A percentile compares a stretch with the other conserved stretches of the same genome.
These are phyloP conservation scores for Porites australiensis DNA, from an alignment of 64 coral and sea anemone species.

Conservation along the genomic window DNA sequence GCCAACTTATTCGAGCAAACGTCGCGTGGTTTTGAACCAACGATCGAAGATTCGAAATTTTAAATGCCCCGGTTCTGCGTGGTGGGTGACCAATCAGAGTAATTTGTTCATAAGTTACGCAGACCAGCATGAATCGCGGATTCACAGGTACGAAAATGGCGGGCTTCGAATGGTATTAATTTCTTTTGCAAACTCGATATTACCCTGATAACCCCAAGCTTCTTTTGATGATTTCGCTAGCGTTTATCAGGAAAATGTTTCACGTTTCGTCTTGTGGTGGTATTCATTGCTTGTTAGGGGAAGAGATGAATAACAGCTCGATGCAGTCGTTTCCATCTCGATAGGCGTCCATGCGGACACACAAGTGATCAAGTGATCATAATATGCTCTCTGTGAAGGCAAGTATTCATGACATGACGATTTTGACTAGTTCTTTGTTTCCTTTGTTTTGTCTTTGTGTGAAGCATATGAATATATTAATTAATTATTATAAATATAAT, in stretches of 20 bases:
- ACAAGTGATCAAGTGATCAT: no score
- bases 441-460: not conserved
- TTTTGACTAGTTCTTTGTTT: not conserved
- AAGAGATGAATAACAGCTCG: not conserved
- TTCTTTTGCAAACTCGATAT: not conserved
- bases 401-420: not conserved
- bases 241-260: no score
- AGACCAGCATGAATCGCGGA: not conserved
- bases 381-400: not conserved
- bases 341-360: no score
- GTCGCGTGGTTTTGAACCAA: conserved; percentile 11
- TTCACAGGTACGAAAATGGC: not conserved
- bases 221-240: no score
- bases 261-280: no score
- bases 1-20: not conserved
- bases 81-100: conserved; percentile 76
- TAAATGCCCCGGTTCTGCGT: conserved; percentile 45
- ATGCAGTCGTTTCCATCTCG: no score
- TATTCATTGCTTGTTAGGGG: no score
- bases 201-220: no score
- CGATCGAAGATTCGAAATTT: conserved; percentile 93
- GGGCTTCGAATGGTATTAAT: no score
- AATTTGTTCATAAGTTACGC: not conserved
- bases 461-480: not conserved
- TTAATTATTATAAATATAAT: not conserved